Evolutionary conservation across 2,113 vertebrate genomes (phyloP), one percentile per base, ranked within the genome.

Genomic region (Chaenocephalus aceratus): DNA sequence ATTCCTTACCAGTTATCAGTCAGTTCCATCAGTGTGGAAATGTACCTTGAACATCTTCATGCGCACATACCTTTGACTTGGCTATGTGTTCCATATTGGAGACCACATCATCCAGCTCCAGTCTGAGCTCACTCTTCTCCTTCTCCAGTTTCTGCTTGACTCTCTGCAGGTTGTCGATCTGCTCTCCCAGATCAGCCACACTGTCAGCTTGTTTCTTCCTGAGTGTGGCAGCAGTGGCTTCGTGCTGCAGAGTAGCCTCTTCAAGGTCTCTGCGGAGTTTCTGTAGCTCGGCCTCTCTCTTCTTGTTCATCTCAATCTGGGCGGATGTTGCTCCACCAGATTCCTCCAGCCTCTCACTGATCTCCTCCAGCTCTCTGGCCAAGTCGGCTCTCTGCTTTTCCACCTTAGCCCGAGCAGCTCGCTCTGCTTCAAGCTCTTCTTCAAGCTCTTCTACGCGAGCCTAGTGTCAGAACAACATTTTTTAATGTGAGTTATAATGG

Each of bases 261-360:
- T 95, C 94, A 0, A 95, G 93, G 91, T 95, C 95, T 85, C 95
- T 91, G 70, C 94, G 93, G 6, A 95, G 88, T 67, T 95, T 94
- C 79, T 80, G 93, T 54, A 95, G 93, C 89, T 95, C 95, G 0
- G 93, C 89, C 80, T 95, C 94, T 77, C 95, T 89, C 86, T 95
- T 95, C 87, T 95, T 95, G 82, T 95, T 95, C 94, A 95, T 94
- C 88, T 95, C 94, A 54, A 95, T 92, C 91, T 95, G 94, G 59
- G 84, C 92, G n/a, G 89, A 9, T n/a, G 94, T 95, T 21, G 95
- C 93, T 86, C 94, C 95, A 21, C 94, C 94, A 63, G 94, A 94
- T 82, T 95, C 95, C 84, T 95, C 95, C 88, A 95, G 86, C 79
- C 94, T 92, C 88, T 95, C 95, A 67, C 93, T 95, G 90, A 95